Conservation (phyloP, 2,113 vertebrate genomes). For the Sylvietta virens region DNA sequence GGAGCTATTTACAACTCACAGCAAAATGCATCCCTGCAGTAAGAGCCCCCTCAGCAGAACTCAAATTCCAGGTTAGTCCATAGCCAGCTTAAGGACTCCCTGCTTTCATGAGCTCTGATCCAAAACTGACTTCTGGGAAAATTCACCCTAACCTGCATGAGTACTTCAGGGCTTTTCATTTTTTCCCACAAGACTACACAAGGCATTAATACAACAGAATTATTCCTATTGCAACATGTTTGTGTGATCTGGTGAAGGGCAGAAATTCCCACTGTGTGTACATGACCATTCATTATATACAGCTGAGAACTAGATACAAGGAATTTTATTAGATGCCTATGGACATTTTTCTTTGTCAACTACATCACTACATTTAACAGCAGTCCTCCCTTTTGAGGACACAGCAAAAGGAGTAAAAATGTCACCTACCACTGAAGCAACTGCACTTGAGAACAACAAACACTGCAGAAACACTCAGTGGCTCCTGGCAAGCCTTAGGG, state of each 20-base stretch:
- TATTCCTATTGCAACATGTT: neutral
- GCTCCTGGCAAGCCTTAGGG: neutral
- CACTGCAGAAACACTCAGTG: neutral
- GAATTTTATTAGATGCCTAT: neutral
- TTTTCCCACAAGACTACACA: neutral
- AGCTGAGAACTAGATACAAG: neutral
- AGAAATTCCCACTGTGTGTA: neutral
- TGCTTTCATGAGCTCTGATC: neutral
- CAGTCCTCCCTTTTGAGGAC: neutral
- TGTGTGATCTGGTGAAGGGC: neutral
- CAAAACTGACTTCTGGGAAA: neutral
- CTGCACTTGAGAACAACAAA: neutral
- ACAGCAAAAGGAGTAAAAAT: neutral
- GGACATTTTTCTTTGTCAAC: neutral
- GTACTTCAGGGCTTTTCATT: neutral
- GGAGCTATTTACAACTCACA: neutral
- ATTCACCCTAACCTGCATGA: neutral
- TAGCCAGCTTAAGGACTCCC: neutral
- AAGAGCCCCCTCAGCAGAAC: neutral
- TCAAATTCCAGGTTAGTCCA: neutral
- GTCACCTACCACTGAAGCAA: neutral
- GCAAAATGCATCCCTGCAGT: neutral
- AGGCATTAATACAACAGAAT: neutral
- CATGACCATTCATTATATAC: accelerated
- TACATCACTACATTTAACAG: neutral